These are phyloP conservation scores for Malacoraja senta DNA, from an alignment of 2,797 vertebrate genomes.

Conservation along the genomic window DNA sequence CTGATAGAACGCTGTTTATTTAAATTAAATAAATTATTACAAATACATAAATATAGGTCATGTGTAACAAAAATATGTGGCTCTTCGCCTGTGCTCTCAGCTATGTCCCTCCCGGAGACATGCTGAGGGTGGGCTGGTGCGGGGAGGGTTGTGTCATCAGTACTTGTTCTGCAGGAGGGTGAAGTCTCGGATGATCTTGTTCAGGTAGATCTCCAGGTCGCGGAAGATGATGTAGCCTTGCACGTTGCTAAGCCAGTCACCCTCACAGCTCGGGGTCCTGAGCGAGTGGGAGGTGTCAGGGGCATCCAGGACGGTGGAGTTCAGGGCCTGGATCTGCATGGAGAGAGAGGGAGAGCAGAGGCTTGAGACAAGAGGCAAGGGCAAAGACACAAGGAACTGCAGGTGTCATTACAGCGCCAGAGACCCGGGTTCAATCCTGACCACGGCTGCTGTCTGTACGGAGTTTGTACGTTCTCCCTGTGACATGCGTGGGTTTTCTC, in stretches of 20 bases:
- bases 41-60: slow-evolving; percentile 25
- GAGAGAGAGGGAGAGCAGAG: background rate
- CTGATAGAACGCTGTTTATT: background rate
- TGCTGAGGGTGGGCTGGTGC: no score
- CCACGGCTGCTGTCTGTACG: no score
- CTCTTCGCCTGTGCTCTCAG: no score
- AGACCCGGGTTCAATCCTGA: no score
- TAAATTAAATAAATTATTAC: slow-evolving; percentile 29
- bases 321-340: slow-evolving; percentile 49
- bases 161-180: slow-evolving; percentile 50
- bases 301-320: background rate
- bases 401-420: no score
- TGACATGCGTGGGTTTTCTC: no score
- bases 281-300: background rate
- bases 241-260: slow-evolving; percentile 53
- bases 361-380: no score
- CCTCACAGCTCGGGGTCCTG: slow-evolving; percentile 32
- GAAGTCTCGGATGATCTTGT: slow-evolving; percentile 61
- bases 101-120: no score
- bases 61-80: background rate
- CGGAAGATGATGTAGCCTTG: slow-evolving; percentile 64
- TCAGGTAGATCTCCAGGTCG: slow-evolving; percentile 64
- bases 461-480: no score
- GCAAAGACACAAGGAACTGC: no score
- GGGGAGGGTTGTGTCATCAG: background rate